A percentile compares a stretch with the other conserved stretches of the same genome.
phyloP scores from a whole-genome alignment of 2,797 vertebrate genomes.

The Pygocentrus nattereri region DNA sequence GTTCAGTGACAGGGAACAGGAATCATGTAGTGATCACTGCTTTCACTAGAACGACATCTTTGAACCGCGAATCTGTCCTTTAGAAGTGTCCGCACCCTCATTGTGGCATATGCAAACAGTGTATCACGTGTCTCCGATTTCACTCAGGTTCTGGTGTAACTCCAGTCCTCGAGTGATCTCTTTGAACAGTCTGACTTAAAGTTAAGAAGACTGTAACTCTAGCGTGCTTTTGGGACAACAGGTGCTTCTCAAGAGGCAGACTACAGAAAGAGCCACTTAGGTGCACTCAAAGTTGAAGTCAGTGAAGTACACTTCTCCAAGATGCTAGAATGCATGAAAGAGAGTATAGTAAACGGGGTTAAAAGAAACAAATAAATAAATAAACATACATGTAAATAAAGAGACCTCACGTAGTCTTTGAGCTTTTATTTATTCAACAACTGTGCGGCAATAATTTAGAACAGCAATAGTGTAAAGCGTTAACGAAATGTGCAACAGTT shows the following conservation, averaged over 20 bases:
- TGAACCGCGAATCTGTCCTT: neutral
- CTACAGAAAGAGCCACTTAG: neutral
- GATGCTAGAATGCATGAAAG: neutral
- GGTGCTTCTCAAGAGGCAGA: neutral
- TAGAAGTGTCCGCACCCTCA: neutral
- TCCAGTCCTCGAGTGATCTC: neutral
- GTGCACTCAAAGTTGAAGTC: too few species aligned
- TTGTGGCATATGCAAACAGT: neutral
- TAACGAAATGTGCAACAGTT: constrained; percentile 94
- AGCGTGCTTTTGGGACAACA: neutral
- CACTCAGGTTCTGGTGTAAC: neutral
- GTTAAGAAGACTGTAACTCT: neutral
- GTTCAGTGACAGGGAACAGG: neutral
- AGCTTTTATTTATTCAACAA: constrained; percentile 90
- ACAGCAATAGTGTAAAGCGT: constrained; percentile 96
- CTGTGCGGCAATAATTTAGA: constrained; percentile 95
- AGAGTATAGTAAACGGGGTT: neutral
- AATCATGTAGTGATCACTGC: too few species aligned
- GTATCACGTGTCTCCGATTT: neutral
- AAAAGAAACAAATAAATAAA: too few species aligned
- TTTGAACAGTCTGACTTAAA: neutral
- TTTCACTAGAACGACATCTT: neutral
- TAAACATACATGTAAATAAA: neutral
- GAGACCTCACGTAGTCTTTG: constrained; percentile 54
- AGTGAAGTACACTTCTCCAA: too few species aligned